Evolutionary conservation across 2,888 invertebrate genomes (phyloP).

Genomic region (Ptilodon capucinus): DNA sequence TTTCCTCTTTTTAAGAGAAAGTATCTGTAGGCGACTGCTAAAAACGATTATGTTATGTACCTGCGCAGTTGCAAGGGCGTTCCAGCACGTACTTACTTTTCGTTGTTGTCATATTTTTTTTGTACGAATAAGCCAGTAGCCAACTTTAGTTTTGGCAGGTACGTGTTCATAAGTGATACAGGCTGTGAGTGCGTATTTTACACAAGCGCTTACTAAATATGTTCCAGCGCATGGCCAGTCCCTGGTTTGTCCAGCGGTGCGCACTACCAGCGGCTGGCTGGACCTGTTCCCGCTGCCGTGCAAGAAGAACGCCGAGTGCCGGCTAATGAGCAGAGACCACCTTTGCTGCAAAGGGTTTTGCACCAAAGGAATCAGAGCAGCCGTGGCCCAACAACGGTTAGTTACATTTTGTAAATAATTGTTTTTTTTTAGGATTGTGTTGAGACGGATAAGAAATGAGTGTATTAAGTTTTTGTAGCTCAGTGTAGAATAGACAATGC

Average conservation of each 20-base stretch:
- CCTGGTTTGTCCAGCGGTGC: conserved; percentile 68
- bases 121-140: too few species aligned
- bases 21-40: too few species aligned
- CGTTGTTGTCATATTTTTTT: too few species aligned
- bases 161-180: too few species aligned
- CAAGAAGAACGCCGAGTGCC: conserved; percentile 77
- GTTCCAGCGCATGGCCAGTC: conserved; percentile 54
- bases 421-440: background rate
- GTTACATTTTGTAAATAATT: conserved; percentile 7
- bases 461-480: too few species aligned
- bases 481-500: too few species aligned
- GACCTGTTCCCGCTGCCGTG: conserved; percentile 83
- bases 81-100: background rate
- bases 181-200: background rate
- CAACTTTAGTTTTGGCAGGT: too few species aligned
- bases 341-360: conserved; percentile 83
- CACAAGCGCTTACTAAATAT: background rate
- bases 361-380: conserved; percentile 66
- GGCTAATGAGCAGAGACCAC: conserved; percentile 77
- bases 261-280: conserved; percentile 75
- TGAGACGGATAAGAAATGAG: too few species aligned
- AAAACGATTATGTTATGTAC: too few species aligned
- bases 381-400: conserved; percentile 35
- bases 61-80: too few species aligned
- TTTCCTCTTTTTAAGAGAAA: conserved; percentile 5